Evolutionary conservation across 2,113 vertebrate genomes (phyloP).

Genomic region (Rattus norvegicus): GRCr8 NC_086035.1:53166501-53167000

Average conservation of each 20-base stretch:
- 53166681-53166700: background rate
- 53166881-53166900: background rate
- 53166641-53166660: background rate
- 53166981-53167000: conserved; percentile 28
- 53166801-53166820: conserved; percentile 18
- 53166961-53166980: conserved; percentile 46
- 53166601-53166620: background rate
- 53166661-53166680: background rate
- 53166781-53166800: conserved; percentile 22
- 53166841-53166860: background rate
- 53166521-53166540: background rate
- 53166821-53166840: background rate
- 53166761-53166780: background rate
- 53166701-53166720: background rate
- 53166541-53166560: background rate
- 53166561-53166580: background rate
- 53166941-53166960: conserved; percentile 17
- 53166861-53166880: background rate
- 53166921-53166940: background rate
- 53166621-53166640: background rate
- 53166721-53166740: background rate
- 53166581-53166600: background rate
- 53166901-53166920: background rate
- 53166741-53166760: background rate
- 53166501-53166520: background rate